Percentiles rank a stretch among this genome's conserved stretches.
These are phyloP conservation scores for Drosophila virilis DNA, from an alignment of 1,140 invertebrate genomes.

Conservation along the genomic window DNA sequence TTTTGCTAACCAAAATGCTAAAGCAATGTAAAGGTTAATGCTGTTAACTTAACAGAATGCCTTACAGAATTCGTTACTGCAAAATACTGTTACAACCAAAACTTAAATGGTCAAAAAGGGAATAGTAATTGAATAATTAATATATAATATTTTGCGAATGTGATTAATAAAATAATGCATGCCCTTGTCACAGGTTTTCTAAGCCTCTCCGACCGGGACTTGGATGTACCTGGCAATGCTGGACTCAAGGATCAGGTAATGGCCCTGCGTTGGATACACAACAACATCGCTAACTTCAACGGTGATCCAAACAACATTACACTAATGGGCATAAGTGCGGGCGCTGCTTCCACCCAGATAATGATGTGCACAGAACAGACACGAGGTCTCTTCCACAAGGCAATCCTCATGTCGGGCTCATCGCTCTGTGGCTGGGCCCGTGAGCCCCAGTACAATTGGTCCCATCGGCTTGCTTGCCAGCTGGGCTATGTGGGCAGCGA, in stretches of 20 bases:
- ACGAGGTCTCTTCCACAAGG: slow-evolving; percentile 86
- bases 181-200: slow-evolving; percentile 65
- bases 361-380: slow-evolving; percentile 70
- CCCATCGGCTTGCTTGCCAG: slow-evolving; percentile 57
- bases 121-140: too few relatives aligned
- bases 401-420: slow-evolving; percentile 86
- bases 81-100: too few relatives aligned
- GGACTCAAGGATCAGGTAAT: slow-evolving; percentile 84
- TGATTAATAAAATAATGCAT: too few relatives aligned
- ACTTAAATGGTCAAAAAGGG: too few relatives aligned
- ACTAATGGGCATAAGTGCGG: slow-evolving; percentile 81
- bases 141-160: too few relatives aligned
- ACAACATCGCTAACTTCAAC: slow-evolving; percentile 78
- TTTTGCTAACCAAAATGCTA: neutral
- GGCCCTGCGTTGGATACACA: slow-evolving; percentile 81
- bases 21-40: neutral
- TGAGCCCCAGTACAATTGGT: slow-evolving; percentile 40
- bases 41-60: neutral
- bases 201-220: slow-evolving; percentile 74
- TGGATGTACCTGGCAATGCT: slow-evolving; percentile 80
- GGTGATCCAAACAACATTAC: slow-evolving; percentile 80
- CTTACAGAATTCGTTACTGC: too few relatives aligned
- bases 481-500: slow-evolving; percentile 73
- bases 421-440: slow-evolving; percentile 81
- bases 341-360: slow-evolving; percentile 64